Base-by-base conservation (phyloP, 92 coral and sea anemone genomes). In the Porites cylindrica region DNA sequence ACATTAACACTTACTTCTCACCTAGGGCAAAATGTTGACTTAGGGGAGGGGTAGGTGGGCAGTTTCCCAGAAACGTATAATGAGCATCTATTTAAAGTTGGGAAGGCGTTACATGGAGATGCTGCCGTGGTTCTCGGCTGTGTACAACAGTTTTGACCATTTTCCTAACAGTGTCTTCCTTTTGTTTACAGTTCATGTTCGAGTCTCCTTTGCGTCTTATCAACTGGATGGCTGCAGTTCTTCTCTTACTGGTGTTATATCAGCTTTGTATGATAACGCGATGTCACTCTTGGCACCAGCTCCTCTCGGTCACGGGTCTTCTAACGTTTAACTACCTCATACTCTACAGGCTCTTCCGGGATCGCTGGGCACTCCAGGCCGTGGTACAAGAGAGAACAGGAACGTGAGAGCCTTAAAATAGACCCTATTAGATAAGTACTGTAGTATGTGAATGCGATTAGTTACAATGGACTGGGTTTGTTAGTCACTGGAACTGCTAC, bases 341-440 rank as follows among this genome's bases (percentile, higher is more conserved):
- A 63, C 96, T 97, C 12, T 97, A 93, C 82, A 90, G 96, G 86
- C 91, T 97, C 58, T 88, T 95, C 72, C 88, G 99, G 60, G 99
- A 97, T 78, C 98, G 99, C 58, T 97, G 99, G 99, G 97, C 98
- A 65, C 90, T 95, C 68, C 98, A 95, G 90, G 94, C 93, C 47
- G 91, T 93, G 47, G 93, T 95, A 9, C 88, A 81, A 59, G 91
- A 94, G 83, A 91, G 93, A 29, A 93, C 80, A 11, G 89, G 77
- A 20, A 66, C 83, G 51, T 85, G 77, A 85, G 81, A 23, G 52
- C 74, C 73, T 23, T 21, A 83, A 12, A 50, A 61, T 62, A 38
- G 80, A 20, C 24, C 43, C 80, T 21, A 9, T 54, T 72, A 72
- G 60, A 59, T 56, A 10, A 10, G 68, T 50, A 38, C 47, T 18